A percentile compares a stretch with the other conserved stretches of the same genome.
Conservation (phyloP, 2,113 vertebrate genomes). For the Corythoichthys intestinalis region DNA sequence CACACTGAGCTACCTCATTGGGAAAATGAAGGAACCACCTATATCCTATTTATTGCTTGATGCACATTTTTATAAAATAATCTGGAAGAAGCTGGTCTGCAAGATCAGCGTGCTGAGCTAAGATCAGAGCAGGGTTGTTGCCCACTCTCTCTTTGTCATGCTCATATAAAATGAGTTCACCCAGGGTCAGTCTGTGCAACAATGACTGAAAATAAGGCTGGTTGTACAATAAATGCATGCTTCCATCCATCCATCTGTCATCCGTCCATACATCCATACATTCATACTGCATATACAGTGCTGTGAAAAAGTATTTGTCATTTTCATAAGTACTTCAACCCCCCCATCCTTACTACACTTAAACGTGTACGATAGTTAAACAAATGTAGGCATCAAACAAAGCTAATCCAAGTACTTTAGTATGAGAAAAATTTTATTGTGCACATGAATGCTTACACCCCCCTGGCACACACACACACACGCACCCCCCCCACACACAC, state of each 20-base stretch:
- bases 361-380: too few relatives aligned
- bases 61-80: conserved; percentile 33
- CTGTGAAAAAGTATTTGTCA: too few relatives aligned
- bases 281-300: too few relatives aligned
- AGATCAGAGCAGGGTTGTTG: conserved; percentile 9
- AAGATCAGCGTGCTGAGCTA: conserved; percentile 9
- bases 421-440: background rate
- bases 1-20: conserved; percentile 26
- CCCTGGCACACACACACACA: background rate
- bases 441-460: background rate
- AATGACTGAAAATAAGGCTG: background rate
- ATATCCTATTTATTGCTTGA: conserved; percentile 41
- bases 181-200: background rate
- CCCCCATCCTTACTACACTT: too few relatives aligned
- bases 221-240: background rate
- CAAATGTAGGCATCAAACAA: too few relatives aligned
- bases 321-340: too few relatives aligned
- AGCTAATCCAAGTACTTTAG: too few relatives aligned
- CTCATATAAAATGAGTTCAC: background rate
- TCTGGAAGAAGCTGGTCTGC: conserved; percentile 11
- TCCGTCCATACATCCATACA: too few relatives aligned
- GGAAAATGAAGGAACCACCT: conserved; percentile 12
- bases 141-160: conserved; percentile 3
- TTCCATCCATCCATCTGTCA: background rate
- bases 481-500: background rate